Conservation (phyloP, 1,140 invertebrate species). For the Linepithema humile region DNA sequence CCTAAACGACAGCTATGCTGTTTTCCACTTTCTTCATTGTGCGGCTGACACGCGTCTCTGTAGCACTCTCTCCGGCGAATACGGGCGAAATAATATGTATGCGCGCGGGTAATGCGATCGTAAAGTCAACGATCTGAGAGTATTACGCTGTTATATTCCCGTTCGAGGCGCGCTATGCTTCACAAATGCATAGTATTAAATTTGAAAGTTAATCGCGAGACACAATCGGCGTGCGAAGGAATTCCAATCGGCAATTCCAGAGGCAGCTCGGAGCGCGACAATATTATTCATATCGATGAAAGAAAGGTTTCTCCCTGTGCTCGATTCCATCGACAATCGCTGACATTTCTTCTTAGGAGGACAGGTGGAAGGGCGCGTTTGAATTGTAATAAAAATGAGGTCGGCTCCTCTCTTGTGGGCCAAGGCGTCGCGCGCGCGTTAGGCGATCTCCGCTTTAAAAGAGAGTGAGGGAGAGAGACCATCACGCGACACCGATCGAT, state of each 20-base stretch:
- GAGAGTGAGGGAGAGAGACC: slow-evolving; percentile 14
- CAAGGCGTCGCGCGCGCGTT: slow-evolving; percentile 65
- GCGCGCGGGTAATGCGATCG: background rate
- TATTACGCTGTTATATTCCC: background rate
- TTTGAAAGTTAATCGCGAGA: slow-evolving; percentile 13
- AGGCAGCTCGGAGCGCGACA: background rate
- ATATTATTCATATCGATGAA: slow-evolving; percentile 51
- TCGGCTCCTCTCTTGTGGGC: slow-evolving; percentile 69
- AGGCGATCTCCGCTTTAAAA: slow-evolving; percentile 65
- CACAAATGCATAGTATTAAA: background rate
- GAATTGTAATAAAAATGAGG: slow-evolving; percentile 73
- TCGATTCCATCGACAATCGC: slow-evolving; percentile 28
- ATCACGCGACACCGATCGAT: slow-evolving; percentile 48
- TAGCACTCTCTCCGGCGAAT: slow-evolving; percentile 12
- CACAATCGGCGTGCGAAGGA: slow-evolving; percentile 12
- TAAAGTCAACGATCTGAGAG: background rate
- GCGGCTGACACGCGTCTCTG: background rate
- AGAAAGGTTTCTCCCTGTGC: slow-evolving; percentile 49
- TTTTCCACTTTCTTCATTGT: slow-evolving; percentile 53
- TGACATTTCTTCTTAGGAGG: slow-evolving; percentile 57
- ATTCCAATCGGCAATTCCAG: background rate
- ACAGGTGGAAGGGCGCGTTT: slow-evolving; percentile 58
- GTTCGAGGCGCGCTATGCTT: background rate
- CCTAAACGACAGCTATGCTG: slow-evolving; percentile 12
- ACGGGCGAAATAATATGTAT: background rate